phyloP scores from a whole-genome alignment of 2,888 invertebrate species.

The Emmelina monodactyla region DNA sequence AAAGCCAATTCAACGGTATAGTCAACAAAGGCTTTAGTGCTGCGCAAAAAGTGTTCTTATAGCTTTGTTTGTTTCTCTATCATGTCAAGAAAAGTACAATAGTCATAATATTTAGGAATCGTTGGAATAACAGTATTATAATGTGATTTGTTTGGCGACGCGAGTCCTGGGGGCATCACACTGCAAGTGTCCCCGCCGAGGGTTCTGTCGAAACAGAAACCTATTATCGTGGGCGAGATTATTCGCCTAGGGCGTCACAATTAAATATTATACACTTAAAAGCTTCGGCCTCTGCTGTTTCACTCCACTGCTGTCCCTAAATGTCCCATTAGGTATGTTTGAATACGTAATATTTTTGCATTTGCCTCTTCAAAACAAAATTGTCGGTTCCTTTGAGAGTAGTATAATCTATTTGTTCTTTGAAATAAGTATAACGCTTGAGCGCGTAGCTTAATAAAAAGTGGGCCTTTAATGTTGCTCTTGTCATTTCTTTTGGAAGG shows the following conservation, averaged over 20 bases:
- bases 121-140: constrained; percentile 58
- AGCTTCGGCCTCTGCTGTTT: constrained; percentile 67
- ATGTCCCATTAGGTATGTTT: constrained; percentile 67
- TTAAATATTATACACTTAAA: constrained; percentile 68
- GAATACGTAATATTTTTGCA: constrained; percentile 68
- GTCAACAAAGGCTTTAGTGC: no score
- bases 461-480: constrained; percentile 38
- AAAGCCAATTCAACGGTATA: no score
- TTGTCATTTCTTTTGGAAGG: constrained; percentile 18
- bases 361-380: constrained; percentile 61
- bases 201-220: constrained; percentile 65
- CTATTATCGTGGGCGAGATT: constrained; percentile 68
- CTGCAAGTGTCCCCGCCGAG: constrained; percentile 59
- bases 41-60: no score
- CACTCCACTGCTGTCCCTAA: constrained; percentile 66
- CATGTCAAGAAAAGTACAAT: no score
- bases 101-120: constrained; percentile 38
- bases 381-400: constrained; percentile 64
- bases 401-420: constrained; percentile 66
- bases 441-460: constrained; percentile 53
- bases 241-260: constrained; percentile 68
- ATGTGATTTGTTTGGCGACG: constrained; percentile 61
- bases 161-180: constrained; percentile 53
- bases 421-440: constrained; percentile 60
- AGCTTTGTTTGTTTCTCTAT: no score